phyloP scores from a whole-genome alignment of 2,888 invertebrate species.

The Crepidodera aurea region DNA sequence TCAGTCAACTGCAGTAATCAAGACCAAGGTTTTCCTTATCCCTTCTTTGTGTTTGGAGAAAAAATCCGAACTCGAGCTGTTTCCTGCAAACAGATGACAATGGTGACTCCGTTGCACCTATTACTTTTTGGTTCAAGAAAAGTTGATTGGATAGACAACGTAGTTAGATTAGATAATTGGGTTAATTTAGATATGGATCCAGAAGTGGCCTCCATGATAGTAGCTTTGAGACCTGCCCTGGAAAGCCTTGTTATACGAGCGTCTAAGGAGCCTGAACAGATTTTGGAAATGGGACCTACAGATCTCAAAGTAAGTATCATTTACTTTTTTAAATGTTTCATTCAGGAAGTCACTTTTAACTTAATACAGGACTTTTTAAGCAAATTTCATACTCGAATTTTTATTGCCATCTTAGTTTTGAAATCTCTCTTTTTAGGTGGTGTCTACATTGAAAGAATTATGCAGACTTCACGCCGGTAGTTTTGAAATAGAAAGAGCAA shows the following conservation, averaged over 20 bases:
- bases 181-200: constrained; percentile 88
- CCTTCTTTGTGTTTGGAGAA: constrained; percentile 97
- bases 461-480: constrained; percentile 83
- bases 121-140: constrained; percentile 92
- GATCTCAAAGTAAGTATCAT: constrained; percentile 69
- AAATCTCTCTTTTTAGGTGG: constrained; percentile 62
- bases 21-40: constrained; percentile 87
- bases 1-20: constrained; percentile 92
- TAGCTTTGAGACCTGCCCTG: constrained; percentile 87
- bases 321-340: neutral
- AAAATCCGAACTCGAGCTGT: constrained; percentile 96
- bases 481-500: constrained; percentile 69
- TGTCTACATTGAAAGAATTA: constrained; percentile 75
- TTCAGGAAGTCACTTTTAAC: neutral
- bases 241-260: constrained; percentile 85
- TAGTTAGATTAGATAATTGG: constrained; percentile 92
- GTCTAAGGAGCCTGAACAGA: constrained; percentile 80
- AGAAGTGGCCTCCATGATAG: constrained; percentile 78
- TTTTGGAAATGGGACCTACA: constrained; percentile 69
- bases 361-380: no score
- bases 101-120: constrained; percentile 94
- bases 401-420: neutral
- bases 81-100: constrained; percentile 92
- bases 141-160: constrained; percentile 78
- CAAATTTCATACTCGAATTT: no score